Conservation (phyloP, 2,888 invertebrate genomes). For the Athetis lepigone region DNA sequence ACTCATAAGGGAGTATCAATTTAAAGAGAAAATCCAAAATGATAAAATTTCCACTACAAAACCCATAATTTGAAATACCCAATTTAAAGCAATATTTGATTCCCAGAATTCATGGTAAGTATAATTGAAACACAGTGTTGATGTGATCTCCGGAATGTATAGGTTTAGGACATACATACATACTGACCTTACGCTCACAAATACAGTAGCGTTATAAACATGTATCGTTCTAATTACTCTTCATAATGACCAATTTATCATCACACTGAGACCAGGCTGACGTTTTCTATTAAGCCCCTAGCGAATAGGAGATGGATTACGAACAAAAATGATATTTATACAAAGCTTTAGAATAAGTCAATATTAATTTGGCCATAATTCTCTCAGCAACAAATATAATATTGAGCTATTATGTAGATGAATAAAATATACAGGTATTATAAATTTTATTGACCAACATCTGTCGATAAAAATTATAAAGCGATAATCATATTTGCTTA, state of each 20-base stretch:
- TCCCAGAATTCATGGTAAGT: not conserved
- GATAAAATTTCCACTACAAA: no score
- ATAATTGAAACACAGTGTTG: not conserved
- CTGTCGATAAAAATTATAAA: not conserved
- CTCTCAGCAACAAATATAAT: not conserved
- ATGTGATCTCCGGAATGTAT: not conserved
- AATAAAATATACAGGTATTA: not conserved
- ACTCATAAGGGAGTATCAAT: no score
- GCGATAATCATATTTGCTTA: conserved; percentile 3
- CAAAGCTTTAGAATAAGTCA: conserved; percentile 15
- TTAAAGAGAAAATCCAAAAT: no score
- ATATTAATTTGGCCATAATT: not conserved
- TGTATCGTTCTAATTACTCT: conserved; percentile 46
- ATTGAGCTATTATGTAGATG: not conserved
- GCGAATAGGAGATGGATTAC: conserved; percentile 41
- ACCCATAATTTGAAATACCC: not conserved
- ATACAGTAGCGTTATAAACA: conserved; percentile 11
- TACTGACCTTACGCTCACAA: not conserved
- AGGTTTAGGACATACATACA: not conserved
- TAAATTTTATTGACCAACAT: conserved; percentile 8
- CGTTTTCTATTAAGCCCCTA: conserved; percentile 41
- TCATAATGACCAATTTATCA: conserved; percentile 56
- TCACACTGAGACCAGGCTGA: conserved; percentile 26
- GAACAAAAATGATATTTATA: conserved; percentile 32
- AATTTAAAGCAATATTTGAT: not conserved